Evolutionary conservation across 2,113 vertebrate species (phyloP), one percentile per base, ranked within the genome.

Genomic region (Ptychochromis oligacanthus): DNA sequence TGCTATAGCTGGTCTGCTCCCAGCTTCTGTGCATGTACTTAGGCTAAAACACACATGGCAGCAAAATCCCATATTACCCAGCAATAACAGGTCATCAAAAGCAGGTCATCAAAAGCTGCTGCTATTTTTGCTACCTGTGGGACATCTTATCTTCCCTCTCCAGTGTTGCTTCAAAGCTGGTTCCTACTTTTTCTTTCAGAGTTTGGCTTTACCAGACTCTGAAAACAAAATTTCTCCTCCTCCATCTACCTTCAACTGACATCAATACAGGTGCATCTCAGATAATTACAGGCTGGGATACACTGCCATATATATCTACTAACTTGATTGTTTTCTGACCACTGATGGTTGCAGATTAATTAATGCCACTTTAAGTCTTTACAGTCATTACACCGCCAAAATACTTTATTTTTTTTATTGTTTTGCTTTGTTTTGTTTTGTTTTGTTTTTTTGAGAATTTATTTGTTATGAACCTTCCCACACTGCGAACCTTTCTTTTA

Each of bases 401-500:
- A 14, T 52, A 1, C 18, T 62, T 17, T 62, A 22, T 22, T 0
- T 43, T 40, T 49, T 31, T 34, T n/a, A n/a, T n/a, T n/a, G n/a
- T n/a, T n/a, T n/a, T n/a, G n/a, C n/a, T n/a, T n/a, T n/a, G n/a
- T n/a, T n/a, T n/a, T n/a, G n/a, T n/a, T n/a, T n/a, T n/a, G n/a
- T n/a, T n/a, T n/a, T n/a, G n/a, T 15, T 9, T 31, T 3, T 3
- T 31, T 49, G 57, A 67, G 26, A 0, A 31, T 52, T 52, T 2
- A 59, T 59, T 60, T 60, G 56, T 49, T 3, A 76, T 22, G 46
- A 70, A 70, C 24, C 13, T 80, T 70, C 49, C 58, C 43, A 79
- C 57, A 61, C 62, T 82, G 61, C 34, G 59, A 82, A 60, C 49
- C 54, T 70, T 75, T 31, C 20, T 60, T 17, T 90, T 78, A 52